phyloP scores from a whole-genome alignment of 2,888 invertebrate genomes.

The Timandra comae region DNA sequence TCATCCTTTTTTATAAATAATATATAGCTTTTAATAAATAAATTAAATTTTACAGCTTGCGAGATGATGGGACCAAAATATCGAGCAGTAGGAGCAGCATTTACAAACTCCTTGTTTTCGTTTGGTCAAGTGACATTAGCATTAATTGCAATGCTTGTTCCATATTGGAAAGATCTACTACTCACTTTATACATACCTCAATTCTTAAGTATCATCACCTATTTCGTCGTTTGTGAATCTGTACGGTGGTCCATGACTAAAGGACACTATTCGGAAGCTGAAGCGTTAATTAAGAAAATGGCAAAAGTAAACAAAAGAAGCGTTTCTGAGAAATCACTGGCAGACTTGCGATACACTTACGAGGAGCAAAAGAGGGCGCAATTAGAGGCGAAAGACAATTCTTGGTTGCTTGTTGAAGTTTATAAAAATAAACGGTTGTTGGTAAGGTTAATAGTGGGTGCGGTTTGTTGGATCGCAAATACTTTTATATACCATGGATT shows the following conservation, averaged over 20 bases:
- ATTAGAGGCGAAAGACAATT: constrained; percentile 31
- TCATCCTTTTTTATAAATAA: not conserved
- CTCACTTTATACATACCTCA: constrained; percentile 83
- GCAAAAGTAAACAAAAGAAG: constrained; percentile 75
- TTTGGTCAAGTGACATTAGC: constrained; percentile 82
- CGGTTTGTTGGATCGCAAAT: constrained; percentile 79
- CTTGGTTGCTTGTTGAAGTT: constrained; percentile 47
- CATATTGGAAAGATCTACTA: constrained; percentile 82
- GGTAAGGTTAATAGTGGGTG: constrained; percentile 35
- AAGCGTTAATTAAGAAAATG: constrained; percentile 76
- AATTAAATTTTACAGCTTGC: constrained; percentile 78
- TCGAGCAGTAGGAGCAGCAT: constrained; percentile 82
- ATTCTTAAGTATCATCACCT: constrained; percentile 79
- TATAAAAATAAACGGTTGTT: constrained; percentile 42
- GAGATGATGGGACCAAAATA: constrained; percentile 85
- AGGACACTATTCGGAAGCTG: constrained; percentile 79
- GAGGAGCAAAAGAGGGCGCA: constrained; percentile 39
- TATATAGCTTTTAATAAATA: no score
- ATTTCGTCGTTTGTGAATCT: constrained; percentile 83
- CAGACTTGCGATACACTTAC: constrained; percentile 33
- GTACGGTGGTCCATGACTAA: constrained; percentile 86
- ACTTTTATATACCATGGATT: constrained; percentile 80
- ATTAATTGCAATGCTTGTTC: constrained; percentile 80
- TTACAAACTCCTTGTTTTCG: constrained; percentile 82
- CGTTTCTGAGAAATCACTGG: constrained; percentile 47